Evolutionary conservation across 2,113 vertebrate species (phyloP).

Genomic region (Pogona vitticeps): DNA sequence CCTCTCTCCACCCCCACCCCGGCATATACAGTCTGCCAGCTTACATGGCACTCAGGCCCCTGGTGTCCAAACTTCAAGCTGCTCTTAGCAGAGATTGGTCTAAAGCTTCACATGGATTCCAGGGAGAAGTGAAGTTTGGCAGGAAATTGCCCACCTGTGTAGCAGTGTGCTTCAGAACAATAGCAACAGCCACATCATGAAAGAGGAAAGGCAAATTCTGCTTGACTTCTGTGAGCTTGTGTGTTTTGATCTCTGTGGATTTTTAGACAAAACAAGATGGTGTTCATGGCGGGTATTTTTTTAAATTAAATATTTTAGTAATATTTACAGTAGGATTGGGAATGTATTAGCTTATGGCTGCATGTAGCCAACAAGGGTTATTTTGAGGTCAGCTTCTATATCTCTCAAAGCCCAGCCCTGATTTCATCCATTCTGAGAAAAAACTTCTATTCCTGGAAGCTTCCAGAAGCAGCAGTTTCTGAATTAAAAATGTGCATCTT

Average conservation of each 20-base stretch:
- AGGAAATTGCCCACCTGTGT: background rate
- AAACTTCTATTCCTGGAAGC: too few relatives aligned
- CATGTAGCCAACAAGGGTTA: too few relatives aligned
- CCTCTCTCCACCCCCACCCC: background rate
- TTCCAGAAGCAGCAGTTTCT: too few relatives aligned
- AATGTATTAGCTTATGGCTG: background rate
- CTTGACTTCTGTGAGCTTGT: background rate
- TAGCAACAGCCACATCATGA: background rate
- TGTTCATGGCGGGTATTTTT: constrained; percentile 40
- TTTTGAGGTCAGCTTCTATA: too few relatives aligned
- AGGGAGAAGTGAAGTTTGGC: background rate
- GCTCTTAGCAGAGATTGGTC: background rate
- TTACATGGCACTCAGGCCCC: background rate
- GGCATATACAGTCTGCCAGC: background rate
- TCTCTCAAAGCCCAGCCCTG: too few relatives aligned
- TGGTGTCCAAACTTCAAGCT: background rate
- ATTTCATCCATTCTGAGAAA: too few relatives aligned
- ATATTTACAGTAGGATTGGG: background rate
- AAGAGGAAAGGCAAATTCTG: background rate
- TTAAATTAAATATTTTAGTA: background rate
- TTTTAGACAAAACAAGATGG: constrained; percentile 13
- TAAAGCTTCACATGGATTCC: background rate
- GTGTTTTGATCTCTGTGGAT: background rate
- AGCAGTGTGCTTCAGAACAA: background rate
- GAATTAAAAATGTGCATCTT: too few relatives aligned